These are phyloP conservation scores for Luidia sarsii DNA, from an alignment of 53 echinoderm and acorn worm genomes.

Conservation along the genomic window DNA sequence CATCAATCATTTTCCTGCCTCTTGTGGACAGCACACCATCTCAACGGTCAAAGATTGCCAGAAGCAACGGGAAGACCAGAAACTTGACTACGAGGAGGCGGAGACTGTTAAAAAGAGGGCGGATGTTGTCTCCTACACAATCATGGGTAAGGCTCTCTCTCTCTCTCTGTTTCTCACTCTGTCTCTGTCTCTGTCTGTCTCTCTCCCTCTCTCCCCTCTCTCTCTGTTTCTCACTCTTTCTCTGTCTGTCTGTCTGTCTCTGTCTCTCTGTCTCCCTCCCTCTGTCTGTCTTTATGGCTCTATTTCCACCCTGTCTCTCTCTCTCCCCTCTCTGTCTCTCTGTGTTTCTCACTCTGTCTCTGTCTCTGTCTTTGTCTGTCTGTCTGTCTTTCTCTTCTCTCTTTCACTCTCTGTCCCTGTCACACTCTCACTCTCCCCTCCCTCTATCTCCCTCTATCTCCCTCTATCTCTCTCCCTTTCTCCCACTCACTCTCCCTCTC, in stretches of 20 bases:
- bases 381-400: background rate
- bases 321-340: background rate
- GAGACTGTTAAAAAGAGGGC: conserved; percentile 86
- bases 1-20: too few species aligned
- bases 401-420: background rate
- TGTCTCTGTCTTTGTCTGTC: too few species aligned
- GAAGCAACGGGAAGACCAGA: conserved; percentile 92
- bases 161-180: background rate
- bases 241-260: background rate
- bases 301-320: background rate
- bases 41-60: conserved; percentile 95
- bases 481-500: background rate
- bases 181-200: background rate
- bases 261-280: conserved; percentile 5
- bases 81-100: conserved; percentile 94
- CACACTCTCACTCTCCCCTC: background rate
- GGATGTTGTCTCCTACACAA: conserved; percentile 88
- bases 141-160: conserved; percentile 76
- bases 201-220: conserved; percentile 8
- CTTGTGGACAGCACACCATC: conserved; percentile 98
- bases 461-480: background rate
- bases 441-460: background rate
- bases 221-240: background rate
- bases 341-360: conserved; percentile 1
- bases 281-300: too few species aligned